Evolutionary conservation across 2,113 vertebrate species (phyloP).

Genomic region (Fukomys damarensis): DNA sequence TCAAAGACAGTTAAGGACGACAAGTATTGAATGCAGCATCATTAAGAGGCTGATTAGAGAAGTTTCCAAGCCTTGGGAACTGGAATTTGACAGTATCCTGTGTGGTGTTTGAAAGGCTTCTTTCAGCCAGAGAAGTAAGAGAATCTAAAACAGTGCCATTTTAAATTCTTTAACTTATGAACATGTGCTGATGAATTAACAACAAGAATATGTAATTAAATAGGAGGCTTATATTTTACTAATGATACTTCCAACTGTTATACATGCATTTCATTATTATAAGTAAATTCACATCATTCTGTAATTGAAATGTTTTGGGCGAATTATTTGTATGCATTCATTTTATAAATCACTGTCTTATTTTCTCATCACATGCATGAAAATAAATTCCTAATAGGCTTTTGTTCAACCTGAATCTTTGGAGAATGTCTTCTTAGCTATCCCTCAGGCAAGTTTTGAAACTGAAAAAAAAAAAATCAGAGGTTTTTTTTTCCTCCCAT

Average conservation of each 20-base stretch:
- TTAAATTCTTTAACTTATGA: constrained; percentile 20
- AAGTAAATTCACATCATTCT: constrained; percentile 31
- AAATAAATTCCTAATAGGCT: not conserved
- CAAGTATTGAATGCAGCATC: not conserved
- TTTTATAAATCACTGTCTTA: constrained; percentile 5
- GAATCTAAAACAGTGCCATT: not conserved
- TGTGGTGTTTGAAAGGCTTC: not conserved
- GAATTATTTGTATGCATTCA: constrained; percentile 33
- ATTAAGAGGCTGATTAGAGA: constrained; percentile 58
- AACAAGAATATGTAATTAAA: constrained; percentile 14
- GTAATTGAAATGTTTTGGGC: constrained; percentile 17
- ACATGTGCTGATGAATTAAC: not conserved
- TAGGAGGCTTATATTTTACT: constrained; percentile 16
- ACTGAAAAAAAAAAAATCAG: not conserved
- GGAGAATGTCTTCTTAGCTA: not conserved
- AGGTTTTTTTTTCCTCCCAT: not conserved
- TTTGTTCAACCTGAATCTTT: not conserved
- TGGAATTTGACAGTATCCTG: not conserved
- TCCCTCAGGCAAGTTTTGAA: not conserved
- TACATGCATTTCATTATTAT: constrained; percentile 17
- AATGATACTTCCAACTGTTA: constrained; percentile 44
- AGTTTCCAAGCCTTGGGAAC: constrained; percentile 20
- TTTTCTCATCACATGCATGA: not conserved
- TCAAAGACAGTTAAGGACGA: constrained; percentile 69
- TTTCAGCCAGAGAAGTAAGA: constrained; percentile 16